Percentiles rank a stretch among this genome's conserved stretches.
Evolutionary conservation across 2,888 invertebrate species (phyloP).

Genomic region (Cylindroiulus punctatus): DNA sequence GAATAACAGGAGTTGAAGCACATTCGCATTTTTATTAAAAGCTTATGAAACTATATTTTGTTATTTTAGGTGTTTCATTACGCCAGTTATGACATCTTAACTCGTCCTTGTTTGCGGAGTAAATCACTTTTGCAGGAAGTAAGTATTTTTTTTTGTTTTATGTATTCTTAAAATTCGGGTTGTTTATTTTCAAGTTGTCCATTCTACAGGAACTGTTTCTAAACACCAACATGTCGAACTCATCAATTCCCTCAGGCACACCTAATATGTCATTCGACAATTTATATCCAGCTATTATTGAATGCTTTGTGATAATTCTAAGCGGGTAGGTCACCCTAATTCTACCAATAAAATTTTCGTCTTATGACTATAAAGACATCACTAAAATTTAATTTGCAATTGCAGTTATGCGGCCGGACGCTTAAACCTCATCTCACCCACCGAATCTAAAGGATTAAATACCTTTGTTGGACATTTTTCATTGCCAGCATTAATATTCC

Average conservation of each 20-base stretch:
- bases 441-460: constrained; percentile 88
- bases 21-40: too few species aligned
- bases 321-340: constrained; percentile 75
- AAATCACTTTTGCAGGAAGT: constrained; percentile 49
- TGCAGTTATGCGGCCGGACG: constrained; percentile 85
- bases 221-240: constrained; percentile 52
- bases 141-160: neutral
- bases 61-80: constrained; percentile 57
- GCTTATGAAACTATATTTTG: too few species aligned
- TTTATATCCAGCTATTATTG: constrained; percentile 87
- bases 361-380: neutral
- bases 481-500: constrained; percentile 89
- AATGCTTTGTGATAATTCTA: constrained; percentile 90
- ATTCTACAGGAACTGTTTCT: constrained; percentile 44
- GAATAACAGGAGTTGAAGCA: too few species aligned
- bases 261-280: constrained; percentile 72
- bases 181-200: neutral
- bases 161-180: neutral
- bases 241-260: constrained; percentile 49
- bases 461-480: constrained; percentile 95
- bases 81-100: constrained; percentile 56
- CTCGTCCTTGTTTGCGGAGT: constrained; percentile 54
- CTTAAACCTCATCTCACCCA: constrained; percentile 80
- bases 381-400: neutral
- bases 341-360: neutral